Percentiles rank a stretch among this genome's conserved stretches.
phyloP scores from a whole-genome alignment of 2,797 vertebrate species.

The Aphelocoma californica region DNA sequence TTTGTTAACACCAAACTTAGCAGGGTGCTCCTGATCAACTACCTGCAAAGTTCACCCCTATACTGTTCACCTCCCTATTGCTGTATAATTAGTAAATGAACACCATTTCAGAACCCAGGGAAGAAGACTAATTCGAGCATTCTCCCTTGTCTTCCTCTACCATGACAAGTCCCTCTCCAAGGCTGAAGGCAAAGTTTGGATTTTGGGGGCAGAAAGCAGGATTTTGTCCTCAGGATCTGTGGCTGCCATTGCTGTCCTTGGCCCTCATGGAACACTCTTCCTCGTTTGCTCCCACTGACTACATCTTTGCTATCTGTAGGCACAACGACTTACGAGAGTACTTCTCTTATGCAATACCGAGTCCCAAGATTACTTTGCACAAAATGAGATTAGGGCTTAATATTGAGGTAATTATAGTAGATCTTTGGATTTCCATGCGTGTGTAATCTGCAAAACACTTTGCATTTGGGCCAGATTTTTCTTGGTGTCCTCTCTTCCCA shows the following conservation, averaged over 20 bases:
- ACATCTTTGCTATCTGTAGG: background rate
- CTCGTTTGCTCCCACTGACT: background rate
- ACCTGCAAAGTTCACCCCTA: background rate
- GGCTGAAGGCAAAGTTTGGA: background rate
- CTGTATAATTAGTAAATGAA: background rate
- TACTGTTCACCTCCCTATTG: background rate
- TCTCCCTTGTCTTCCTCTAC: background rate
- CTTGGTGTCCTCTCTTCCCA: background rate
- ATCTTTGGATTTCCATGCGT: background rate
- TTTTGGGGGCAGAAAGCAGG: background rate
- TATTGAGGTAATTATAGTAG: slow-evolving; percentile 54
- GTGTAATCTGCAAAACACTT: background rate
- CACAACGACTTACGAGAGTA: background rate
- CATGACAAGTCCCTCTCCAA: background rate
- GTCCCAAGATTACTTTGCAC: slow-evolving; percentile 30
- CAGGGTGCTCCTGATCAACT: background rate
- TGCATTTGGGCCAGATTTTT: background rate
- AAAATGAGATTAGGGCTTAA: slow-evolving; percentile 55
- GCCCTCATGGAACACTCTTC: background rate
- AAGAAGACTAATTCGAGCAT: background rate
- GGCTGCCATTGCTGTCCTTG: background rate
- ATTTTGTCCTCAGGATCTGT: background rate
- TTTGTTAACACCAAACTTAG: background rate
- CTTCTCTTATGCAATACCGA: background rate
- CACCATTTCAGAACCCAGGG: background rate